Evolutionary conservation across 2,888 invertebrate species (phyloP).

Genomic region (Anoplius nigerrimus): DNA sequence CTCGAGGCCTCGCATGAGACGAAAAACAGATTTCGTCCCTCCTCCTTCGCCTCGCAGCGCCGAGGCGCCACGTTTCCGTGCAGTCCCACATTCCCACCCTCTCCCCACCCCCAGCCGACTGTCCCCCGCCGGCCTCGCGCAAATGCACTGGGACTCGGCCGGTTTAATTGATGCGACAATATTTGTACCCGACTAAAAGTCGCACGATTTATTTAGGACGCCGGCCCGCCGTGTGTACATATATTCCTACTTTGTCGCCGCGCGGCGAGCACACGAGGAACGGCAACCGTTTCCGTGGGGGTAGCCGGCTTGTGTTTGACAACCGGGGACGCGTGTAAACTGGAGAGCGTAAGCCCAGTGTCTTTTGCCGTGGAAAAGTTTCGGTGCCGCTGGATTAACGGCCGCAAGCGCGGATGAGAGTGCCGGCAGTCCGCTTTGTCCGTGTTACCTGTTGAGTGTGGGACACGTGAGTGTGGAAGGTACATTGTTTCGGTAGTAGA

Average conservation of each 20-base stretch:
- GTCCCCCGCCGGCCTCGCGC: no score
- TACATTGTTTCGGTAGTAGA: no score
- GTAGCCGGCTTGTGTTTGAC: slow-evolving; percentile 18
- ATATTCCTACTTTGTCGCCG: slow-evolving; percentile 52
- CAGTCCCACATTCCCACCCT: no score
- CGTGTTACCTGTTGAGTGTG: no score
- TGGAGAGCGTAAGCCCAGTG: slow-evolving; percentile 11
- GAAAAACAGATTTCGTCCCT: slow-evolving; percentile 61
- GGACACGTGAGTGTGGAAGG: no score
- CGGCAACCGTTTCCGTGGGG: slow-evolving; percentile 48
- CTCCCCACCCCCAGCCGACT: no score
- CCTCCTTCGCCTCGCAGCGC: neutral
- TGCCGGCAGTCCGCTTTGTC: no score
- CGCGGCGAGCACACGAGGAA: slow-evolving; percentile 35
- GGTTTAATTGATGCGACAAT: slow-evolving; percentile 71
- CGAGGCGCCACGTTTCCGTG: slow-evolving; percentile 26
- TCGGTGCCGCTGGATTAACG: neutral
- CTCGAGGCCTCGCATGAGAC: slow-evolving; percentile 54
- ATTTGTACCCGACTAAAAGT: slow-evolving; percentile 67
- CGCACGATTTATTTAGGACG: slow-evolving; percentile 64
- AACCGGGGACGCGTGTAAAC: slow-evolving; percentile 2
- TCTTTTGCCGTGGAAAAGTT: neutral
- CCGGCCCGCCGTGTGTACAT: slow-evolving; percentile 38
- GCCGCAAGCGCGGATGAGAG: no score
- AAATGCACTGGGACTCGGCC: neutral